Evolutionary conservation across 2,113 vertebrate genomes (phyloP), one percentile per base, ranked within the genome.

Genomic region (Oreotrochilus melanogaster): DNA sequence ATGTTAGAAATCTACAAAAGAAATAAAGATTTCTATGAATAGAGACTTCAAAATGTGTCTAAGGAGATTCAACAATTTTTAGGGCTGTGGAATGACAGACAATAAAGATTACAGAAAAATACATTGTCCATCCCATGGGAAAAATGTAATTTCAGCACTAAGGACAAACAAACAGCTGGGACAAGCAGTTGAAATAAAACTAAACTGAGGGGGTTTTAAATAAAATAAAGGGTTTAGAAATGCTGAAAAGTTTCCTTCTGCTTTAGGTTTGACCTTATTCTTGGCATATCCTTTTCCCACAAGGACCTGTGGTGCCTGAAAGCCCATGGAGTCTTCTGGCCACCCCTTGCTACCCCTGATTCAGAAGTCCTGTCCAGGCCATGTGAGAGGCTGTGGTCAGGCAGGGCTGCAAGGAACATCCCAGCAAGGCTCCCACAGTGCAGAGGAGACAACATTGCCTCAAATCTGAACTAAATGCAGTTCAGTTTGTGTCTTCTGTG

Each of bases 151-250:
- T 94, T 94, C 88, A 84, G 70, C 39, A 45, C 79, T 61, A 43
- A 94, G 86, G 91, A 95, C 96, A 95, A 96, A 96, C 79, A 96
- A 95, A 95, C 86, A 84, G 18, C 27, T 88, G 75, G 69, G 90
- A 92, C 90, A 93, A 88, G 82, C 88, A 93, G 85, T 42, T 86
- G 94, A 96, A 96, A 90, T 83, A 88, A 92, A 95, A 95, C 88
- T 76, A 27, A 75, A 45, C 7, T 3, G 23, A 70, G 93, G 90
- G 81, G 95, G 95, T 96, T 92, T 91, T 70, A 74, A 94, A 93
- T 62, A 94, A 95, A 94, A 88, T 28, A 4, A 54, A 76, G 53
- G 62, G 60, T 93, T 96, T 93, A 74, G 78, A 95, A 96, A 97
- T 57, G 92, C 61, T 95, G 93, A 93, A 96, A 96, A 76, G 37